These are phyloP conservation scores for Diglossa cyanea DNA, from an alignment of 2,797 vertebrate genomes.

Conservation along the genomic window DNA sequence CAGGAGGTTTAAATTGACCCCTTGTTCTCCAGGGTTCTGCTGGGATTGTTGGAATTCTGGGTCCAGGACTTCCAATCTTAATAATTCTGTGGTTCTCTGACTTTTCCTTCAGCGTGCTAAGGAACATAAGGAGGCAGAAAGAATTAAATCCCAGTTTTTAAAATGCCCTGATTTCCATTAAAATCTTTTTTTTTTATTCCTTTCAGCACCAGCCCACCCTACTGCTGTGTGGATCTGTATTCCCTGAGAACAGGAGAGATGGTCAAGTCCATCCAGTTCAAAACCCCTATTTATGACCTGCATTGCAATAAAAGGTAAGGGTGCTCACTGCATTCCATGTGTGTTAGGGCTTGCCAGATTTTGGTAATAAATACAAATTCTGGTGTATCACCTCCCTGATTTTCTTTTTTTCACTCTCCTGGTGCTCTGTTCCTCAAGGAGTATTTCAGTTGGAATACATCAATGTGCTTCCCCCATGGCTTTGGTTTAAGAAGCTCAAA, in stretches of 20 bases:
- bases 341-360: background rate
- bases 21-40: background rate
- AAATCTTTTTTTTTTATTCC: background rate
- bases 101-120: background rate
- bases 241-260: constrained; percentile 94
- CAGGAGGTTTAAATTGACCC: background rate
- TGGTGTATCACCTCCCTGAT: background rate
- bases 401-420: background rate
- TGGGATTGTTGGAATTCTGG: background rate
- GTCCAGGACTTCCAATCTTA: background rate
- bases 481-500: background rate
- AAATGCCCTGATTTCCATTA: background rate
- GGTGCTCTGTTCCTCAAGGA: background rate
- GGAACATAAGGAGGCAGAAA: background rate
- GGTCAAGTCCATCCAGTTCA: constrained; percentile 99
- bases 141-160: background rate
- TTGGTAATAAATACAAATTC: background rate
- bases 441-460: background rate
- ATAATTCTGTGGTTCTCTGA: background rate
- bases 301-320: constrained; percentile 94
- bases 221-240: constrained; percentile 94
- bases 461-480: background rate
- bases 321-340: background rate
- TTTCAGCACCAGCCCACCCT: constrained; percentile 90
- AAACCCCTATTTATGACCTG: constrained; percentile 96